phyloP scores from a whole-genome alignment of 1,140 invertebrate genomes.

The Magallana ariakensis region DNA sequence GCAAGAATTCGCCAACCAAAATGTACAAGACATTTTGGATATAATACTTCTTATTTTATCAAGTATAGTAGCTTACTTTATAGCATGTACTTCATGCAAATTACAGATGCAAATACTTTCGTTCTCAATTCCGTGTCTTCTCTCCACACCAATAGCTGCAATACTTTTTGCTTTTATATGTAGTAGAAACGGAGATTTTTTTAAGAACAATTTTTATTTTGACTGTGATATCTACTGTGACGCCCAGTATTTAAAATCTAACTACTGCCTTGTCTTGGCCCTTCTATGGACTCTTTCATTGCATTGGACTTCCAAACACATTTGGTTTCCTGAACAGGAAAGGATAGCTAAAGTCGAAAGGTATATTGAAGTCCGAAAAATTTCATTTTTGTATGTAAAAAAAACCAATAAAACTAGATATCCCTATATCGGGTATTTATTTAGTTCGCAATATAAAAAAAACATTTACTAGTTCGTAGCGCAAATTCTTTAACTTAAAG shows the following conservation, averaged over 20 bases:
- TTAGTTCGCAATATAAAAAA: neutral
- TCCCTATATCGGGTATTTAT: too few species aligned
- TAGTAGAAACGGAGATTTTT: neutral
- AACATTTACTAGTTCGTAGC: neutral
- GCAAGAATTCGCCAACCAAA: neutral
- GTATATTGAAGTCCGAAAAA: slow-evolving; percentile 57
- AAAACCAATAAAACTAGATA: too few species aligned
- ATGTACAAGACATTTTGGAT: neutral
- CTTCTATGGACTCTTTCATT: slow-evolving; percentile 86
- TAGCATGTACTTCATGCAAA: slow-evolving; percentile 70
- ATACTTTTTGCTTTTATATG: slow-evolving; percentile 44
- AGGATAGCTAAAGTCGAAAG: slow-evolving; percentile 97
- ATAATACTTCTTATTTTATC: slow-evolving; percentile 45
- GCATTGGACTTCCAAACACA: slow-evolving; percentile 97
- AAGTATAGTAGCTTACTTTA: slow-evolving; percentile 62
- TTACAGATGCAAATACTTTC: slow-evolving; percentile 71
- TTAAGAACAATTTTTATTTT: neutral
- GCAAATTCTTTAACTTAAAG: neutral
- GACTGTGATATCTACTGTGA: neutral
- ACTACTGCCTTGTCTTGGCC: slow-evolving; percentile 50
- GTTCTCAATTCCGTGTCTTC: slow-evolving; percentile 63
- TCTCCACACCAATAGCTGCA: slow-evolving; percentile 66
- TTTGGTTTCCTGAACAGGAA: slow-evolving; percentile 98
- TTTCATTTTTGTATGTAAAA: too few species aligned
- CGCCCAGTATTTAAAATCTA: neutral